phyloP scores from a whole-genome alignment of 2,888 invertebrate species.

The Xylota segnis region DNA sequence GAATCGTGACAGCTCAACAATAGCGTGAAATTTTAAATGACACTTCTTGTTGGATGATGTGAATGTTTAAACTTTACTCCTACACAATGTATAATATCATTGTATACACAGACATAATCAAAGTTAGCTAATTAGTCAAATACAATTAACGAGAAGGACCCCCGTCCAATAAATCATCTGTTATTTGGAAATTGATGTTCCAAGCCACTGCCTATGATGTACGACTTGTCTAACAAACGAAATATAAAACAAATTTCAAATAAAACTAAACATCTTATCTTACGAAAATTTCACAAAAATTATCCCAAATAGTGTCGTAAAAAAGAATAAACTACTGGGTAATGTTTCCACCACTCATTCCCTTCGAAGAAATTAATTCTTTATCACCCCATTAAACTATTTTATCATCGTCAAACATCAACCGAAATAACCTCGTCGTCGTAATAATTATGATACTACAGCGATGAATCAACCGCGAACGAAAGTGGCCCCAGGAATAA shows the following conservation, averaged over 20 bases:
- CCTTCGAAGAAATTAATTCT: conserved; percentile 66
- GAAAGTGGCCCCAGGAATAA: conserved; percentile 61
- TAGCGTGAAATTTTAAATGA: too few species aligned
- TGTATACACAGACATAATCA: too few species aligned
- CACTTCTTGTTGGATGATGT: too few species aligned
- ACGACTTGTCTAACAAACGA: conserved; percentile 3
- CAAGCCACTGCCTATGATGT: conserved; percentile 35
- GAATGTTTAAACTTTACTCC: too few species aligned
- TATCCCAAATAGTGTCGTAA: conserved; percentile 53
- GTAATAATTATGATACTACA: conserved; percentile 65
- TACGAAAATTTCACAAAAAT: conserved; percentile 34
- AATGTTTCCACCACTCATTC: conserved; percentile 18
- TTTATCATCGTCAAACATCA: conserved; percentile 74
- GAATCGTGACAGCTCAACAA: too few species aligned
- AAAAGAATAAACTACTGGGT: conserved; percentile 61
- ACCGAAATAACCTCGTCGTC: conserved; percentile 69
- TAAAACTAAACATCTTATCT: conserved; percentile 47
- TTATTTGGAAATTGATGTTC: conserved; percentile 20
- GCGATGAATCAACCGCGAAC: conserved; percentile 59
- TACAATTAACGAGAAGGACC: neutral
- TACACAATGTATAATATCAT: too few species aligned
- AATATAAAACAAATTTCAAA: conserved; percentile 28
- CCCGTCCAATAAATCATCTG: conserved; percentile 39
- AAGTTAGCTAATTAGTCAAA: neutral
- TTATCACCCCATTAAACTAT: conserved; percentile 75